These are phyloP conservation scores for Leptodactylus fallax DNA, from an alignment of 2,797 vertebrate genomes.

Conservation along the genomic window DNA sequence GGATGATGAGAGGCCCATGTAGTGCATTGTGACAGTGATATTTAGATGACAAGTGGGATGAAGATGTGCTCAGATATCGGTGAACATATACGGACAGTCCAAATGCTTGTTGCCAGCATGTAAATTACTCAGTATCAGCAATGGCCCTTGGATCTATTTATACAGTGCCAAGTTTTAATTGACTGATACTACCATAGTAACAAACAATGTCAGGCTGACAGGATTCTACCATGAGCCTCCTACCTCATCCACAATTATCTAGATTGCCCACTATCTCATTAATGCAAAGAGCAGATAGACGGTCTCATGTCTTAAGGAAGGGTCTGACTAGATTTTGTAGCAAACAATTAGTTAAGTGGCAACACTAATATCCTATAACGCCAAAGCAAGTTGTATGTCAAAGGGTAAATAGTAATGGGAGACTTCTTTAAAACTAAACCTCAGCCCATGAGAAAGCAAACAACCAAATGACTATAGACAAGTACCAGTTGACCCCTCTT, in stretches of 20 bases:
- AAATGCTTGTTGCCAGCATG: background rate
- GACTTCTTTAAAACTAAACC: background rate
- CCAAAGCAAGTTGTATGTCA: background rate
- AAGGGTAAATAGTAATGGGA: background rate
- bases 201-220: conserved; percentile 20
- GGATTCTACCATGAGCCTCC: background rate
- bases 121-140: conserved; percentile 23
- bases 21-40: background rate
- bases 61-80: conserved; percentile 21
- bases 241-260: conserved; percentile 12
- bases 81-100: conserved; percentile 3
- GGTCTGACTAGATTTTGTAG: background rate
- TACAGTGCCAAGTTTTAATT: conserved; percentile 38
- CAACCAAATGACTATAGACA: background rate
- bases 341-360: conserved; percentile 31
- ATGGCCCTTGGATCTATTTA: conserved; percentile 3
- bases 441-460: background rate
- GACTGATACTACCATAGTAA: background rate
- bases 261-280: conserved; percentile 20
- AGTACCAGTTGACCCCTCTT: background rate
- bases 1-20: background rate
- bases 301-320: background rate
- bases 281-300: conserved; percentile 16
- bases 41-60: background rate
- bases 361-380: background rate